Conservation (phyloP, 2,797 vertebrate genomes). For the Poeciliopsis presidionis region DNA sequence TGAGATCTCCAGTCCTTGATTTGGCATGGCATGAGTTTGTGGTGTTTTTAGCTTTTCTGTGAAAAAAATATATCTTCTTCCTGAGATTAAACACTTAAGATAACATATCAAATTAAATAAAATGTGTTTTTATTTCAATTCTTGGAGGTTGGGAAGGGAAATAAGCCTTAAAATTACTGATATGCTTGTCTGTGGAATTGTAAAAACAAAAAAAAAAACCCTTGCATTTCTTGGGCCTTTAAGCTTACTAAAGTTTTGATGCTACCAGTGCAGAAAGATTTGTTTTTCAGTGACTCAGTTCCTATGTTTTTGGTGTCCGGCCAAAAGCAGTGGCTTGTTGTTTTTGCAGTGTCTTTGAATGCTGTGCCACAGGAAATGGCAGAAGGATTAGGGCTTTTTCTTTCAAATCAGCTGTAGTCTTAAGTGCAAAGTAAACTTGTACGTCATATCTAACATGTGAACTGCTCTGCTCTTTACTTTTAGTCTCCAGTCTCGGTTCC, state of each 20-base stretch:
- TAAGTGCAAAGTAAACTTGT: constrained; percentile 14
- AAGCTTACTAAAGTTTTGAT: background rate
- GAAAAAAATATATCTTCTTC: background rate
- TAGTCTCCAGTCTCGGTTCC: constrained; percentile 93
- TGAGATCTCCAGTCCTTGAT: constrained; percentile 16
- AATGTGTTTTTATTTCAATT: background rate
- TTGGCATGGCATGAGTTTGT: constrained; percentile 68
- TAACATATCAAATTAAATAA: background rate
- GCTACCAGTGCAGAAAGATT: constrained; percentile 10
- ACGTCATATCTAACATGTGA: constrained; percentile 19
- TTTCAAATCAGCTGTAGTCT: constrained; percentile 27
- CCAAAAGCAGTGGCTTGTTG: constrained; percentile 48
- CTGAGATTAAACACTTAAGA: background rate
- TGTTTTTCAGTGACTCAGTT: constrained; percentile 39
- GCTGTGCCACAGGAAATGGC: constrained; percentile 56
- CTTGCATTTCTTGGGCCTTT: background rate
- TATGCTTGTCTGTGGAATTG: background rate
- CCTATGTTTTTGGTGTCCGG: constrained; percentile 49
- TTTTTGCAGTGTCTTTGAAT: constrained; percentile 68
- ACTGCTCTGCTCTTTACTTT: constrained; percentile 40
- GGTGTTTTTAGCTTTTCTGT: constrained; percentile 33
- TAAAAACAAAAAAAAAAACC: background rate
- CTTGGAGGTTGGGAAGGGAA: too few relatives aligned
- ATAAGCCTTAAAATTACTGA: background rate
- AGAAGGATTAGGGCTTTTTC: constrained; percentile 22